Evolutionary conservation across 1,140 invertebrate genomes (phyloP).

Genomic region (Cyclargus thomasi): DNA sequence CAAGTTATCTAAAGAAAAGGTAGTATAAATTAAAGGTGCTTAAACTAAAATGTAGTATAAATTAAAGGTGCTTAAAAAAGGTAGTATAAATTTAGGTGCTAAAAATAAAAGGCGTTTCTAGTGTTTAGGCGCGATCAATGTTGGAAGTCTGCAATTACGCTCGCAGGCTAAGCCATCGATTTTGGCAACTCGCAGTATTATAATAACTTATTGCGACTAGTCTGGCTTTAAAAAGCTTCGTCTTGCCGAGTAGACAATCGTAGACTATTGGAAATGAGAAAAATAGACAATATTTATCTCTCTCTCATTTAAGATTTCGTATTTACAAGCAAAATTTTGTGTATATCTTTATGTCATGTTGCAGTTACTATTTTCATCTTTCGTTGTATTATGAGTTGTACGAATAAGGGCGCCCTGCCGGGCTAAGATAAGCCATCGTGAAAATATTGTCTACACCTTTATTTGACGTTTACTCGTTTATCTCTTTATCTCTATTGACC

Average conservation of each 20-base stretch:
- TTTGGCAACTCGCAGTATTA: background rate
- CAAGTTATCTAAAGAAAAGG: background rate
- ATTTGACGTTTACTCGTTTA: too few species aligned
- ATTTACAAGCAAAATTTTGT: too few species aligned
- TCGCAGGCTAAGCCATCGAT: background rate
- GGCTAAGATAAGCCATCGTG: too few species aligned
- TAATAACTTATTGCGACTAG: background rate
- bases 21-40: background rate
- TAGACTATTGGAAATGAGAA: background rate
- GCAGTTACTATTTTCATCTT: too few species aligned
- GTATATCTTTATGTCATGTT: too few species aligned
- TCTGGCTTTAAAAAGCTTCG: background rate
- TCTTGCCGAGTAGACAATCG: background rate
- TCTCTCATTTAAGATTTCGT: background rate
- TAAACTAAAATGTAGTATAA: background rate
- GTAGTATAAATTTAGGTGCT: too few species aligned
- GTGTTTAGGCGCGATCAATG: background rate
- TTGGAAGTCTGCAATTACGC: background rate
- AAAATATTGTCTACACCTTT: too few species aligned
- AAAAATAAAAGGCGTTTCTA: too few species aligned
- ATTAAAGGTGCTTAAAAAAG: background rate
- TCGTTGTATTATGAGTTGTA: too few species aligned
- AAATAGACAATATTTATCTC: background rate
- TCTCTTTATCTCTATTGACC: too few species aligned
- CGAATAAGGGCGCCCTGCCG: too few species aligned